Percentiles rank a stretch among this genome's conserved stretches.
Evolutionary conservation across 2,113 vertebrate genomes (phyloP).

Genomic region (Siniperca knerii): DNA sequence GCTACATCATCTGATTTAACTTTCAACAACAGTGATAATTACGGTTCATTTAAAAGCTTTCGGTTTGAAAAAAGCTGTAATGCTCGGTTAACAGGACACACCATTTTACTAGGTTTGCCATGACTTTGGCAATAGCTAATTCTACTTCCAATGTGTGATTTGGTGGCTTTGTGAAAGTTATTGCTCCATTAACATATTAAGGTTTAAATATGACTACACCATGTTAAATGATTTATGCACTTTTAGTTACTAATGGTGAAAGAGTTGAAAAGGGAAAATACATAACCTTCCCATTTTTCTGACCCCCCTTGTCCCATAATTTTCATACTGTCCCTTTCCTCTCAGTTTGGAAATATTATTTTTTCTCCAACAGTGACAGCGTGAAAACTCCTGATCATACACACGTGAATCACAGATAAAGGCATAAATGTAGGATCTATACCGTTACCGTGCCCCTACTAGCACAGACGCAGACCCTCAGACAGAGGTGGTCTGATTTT

Average conservation of each 20-base stretch:
- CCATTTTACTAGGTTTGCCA: background rate
- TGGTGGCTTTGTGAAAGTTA: background rate
- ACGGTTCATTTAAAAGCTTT: background rate
- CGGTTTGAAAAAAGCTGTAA: background rate
- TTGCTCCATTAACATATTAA: background rate
- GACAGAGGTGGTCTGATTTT: conserved; percentile 63
- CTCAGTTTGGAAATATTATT: background rate
- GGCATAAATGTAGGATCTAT: conserved; percentile 31
- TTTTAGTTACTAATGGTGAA: background rate
- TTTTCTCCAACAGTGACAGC: background rate
- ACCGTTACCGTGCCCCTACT: background rate
- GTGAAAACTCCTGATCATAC: conserved; percentile 13
- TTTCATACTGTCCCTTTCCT: background rate
- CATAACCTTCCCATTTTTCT: background rate
- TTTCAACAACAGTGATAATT: background rate
- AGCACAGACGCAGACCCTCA: conserved; percentile 44
- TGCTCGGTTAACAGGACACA: background rate
- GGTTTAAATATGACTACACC: background rate
- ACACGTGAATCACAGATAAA: conserved; percentile 29
- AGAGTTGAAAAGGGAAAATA: background rate
- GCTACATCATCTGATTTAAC: background rate
- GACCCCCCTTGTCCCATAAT: background rate
- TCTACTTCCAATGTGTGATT: background rate
- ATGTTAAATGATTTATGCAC: background rate
- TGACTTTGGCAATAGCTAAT: background rate